These are phyloP conservation scores for Fistularia tabacaria DNA, from an alignment of 2,797 vertebrate species.

Conservation along the genomic window DNA sequence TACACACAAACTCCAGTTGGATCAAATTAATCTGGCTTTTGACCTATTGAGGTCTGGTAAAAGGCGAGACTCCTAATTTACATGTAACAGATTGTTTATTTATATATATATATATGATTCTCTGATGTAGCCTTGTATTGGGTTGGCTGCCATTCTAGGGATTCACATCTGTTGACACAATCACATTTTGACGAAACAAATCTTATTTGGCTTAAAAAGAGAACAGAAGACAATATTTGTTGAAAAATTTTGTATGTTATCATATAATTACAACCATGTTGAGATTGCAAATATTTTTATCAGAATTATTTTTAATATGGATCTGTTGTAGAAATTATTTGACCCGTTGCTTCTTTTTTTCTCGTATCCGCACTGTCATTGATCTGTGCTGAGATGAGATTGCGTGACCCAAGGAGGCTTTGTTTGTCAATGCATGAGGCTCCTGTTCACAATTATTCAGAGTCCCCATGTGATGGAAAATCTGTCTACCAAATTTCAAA, in stretches of 20 bases:
- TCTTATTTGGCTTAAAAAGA: too few relatives aligned
- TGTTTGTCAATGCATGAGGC: not conserved
- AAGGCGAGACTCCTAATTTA: constrained; percentile 67
- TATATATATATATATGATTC: too few relatives aligned
- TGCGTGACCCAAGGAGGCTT: not conserved
- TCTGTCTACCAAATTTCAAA: too few relatives aligned
- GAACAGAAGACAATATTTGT: too few relatives aligned
- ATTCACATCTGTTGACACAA: too few relatives aligned
- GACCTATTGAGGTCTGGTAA: constrained; percentile 80
- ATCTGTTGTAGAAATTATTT: not conserved
- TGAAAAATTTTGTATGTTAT: too few relatives aligned
- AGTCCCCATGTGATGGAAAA: too few relatives aligned
- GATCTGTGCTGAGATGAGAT: constrained; percentile 32
- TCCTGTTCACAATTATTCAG: not conserved
- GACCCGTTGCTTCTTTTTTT: constrained; percentile 9
- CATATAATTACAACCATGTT: too few relatives aligned
- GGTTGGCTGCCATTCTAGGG: too few relatives aligned
- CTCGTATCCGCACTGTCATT: constrained; percentile 77
- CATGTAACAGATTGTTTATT: not conserved
- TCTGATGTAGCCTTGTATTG: too few relatives aligned
- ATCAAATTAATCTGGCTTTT: constrained; percentile 85
- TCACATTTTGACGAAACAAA: too few relatives aligned
- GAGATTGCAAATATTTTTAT: not conserved
- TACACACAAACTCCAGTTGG: constrained; percentile 78
- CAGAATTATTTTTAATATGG: not conserved